phyloP scores from a whole-genome alignment of 1,140 invertebrate species.

The Pseudomyrmex pallidus region DNA sequence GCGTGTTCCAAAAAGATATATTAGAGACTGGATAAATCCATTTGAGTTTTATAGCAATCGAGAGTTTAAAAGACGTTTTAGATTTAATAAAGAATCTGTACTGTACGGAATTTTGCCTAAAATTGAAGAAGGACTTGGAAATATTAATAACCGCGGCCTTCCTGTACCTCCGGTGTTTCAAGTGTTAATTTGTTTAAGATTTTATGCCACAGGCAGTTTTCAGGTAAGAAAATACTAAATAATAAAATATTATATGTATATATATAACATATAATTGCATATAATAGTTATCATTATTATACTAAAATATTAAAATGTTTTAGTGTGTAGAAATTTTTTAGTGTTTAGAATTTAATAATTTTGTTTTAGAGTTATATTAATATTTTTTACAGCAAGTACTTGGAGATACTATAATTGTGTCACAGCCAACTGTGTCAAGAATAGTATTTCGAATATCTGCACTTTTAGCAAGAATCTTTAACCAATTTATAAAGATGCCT shows the following conservation, averaged over 20 bases:
- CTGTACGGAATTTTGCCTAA: conserved; percentile 7
- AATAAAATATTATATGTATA: no score
- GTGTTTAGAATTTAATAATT: no score
- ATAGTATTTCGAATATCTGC: background rate
- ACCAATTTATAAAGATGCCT: conserved; percentile 10
- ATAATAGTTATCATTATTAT: no score
- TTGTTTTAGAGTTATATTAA: no score
- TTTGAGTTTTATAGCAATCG: conserved; percentile 7
- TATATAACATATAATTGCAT: no score
- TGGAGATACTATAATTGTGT: conserved; percentile 24
- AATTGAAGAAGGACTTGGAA: conserved; percentile 9
- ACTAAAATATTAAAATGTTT: no score
- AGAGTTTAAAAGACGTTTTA: conserved; percentile 25
- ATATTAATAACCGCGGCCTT: conserved; percentile 14
- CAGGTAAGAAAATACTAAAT: background rate
- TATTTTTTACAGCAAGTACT: conserved; percentile 26
- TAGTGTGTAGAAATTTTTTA: no score
- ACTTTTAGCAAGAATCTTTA: conserved; percentile 8
- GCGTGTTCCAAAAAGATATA: conserved; percentile 1
- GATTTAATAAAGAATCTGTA: background rate
- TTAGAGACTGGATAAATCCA: background rate
- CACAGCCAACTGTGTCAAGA: conserved; percentile 14
- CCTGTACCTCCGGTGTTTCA: background rate
- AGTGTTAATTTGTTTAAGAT: background rate
- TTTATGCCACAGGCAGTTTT: conserved; percentile 21